Evolutionary conservation across 2,797 vertebrate genomes (phyloP).

Genomic region (Melanotaenia parkinsoni): DNA sequence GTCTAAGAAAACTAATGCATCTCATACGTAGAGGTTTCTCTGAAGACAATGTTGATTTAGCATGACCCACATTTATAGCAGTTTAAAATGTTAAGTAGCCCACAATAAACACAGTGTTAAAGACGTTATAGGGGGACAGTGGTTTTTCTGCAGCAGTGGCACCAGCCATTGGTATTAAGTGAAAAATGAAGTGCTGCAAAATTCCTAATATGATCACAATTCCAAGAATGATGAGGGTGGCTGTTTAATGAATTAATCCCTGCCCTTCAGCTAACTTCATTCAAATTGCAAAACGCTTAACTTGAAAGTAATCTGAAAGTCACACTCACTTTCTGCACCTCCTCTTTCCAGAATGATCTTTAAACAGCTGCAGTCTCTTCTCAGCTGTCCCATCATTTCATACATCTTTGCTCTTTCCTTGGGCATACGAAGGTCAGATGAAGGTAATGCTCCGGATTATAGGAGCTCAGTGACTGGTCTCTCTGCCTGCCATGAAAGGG

Average conservation of each 20-base stretch:
- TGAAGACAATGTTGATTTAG: background rate
- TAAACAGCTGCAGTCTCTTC: constrained; percentile 47
- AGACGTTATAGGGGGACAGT: background rate
- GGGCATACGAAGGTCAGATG: constrained; percentile 77
- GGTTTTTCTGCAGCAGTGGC: background rate
- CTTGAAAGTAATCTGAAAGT: constrained; percentile 26
- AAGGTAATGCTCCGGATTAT: constrained; percentile 83
- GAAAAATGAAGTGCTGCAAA: background rate
- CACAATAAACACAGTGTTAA: background rate
- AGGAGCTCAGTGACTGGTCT: constrained; percentile 74
- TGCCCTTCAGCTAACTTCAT: constrained; percentile 17
- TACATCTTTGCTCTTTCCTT: constrained; percentile 62
- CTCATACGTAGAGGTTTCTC: background rate
- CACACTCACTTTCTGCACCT: constrained; percentile 8
- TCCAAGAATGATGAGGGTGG: background rate
- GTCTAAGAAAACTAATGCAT: background rate
- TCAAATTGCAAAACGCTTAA: constrained; percentile 19
- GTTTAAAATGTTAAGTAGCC: background rate
- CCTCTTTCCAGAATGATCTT: constrained; percentile 24
- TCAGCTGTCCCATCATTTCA: constrained; percentile 50
- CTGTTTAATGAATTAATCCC: background rate
- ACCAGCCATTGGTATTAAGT: background rate
- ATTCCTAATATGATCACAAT: background rate
- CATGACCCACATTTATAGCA: background rate
- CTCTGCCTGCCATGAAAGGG: constrained; percentile 77